Conservation (phyloP, 2,113 vertebrate genomes). For the Laterallus jamaicensis region DNA sequence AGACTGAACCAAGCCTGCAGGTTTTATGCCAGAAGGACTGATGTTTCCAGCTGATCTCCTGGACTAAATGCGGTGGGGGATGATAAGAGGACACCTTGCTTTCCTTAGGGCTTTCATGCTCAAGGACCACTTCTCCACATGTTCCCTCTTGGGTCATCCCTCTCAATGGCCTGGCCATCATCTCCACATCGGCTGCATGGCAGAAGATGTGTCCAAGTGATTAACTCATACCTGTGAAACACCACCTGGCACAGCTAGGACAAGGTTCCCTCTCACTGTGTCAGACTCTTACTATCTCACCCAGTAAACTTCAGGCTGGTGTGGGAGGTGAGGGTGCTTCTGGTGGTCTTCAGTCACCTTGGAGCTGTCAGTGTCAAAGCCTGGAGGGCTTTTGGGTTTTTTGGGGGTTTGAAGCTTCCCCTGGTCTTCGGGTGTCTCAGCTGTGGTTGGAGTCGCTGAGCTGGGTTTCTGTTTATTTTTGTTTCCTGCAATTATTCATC, state of each 20-base stretch:
- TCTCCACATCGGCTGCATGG: not conserved
- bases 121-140: not conserved
- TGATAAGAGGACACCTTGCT: fast-evolving
- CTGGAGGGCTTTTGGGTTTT: not conserved
- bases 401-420: not conserved
- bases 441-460: not conserved
- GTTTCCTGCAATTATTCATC: not conserved
- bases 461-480: not conserved
- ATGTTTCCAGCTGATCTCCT: not conserved
- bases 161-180: fast-evolving
- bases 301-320: not conserved
- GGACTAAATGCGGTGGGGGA: not conserved
- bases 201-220: not conserved
- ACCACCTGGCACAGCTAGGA: not conserved
- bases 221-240: not conserved
- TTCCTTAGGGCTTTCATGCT: not conserved
- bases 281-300: not conserved
- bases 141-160: not conserved
- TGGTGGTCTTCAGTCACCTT: not conserved
- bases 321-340: not conserved
- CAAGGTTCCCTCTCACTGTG: not conserved
- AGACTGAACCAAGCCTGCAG: not conserved
- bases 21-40: not conserved
- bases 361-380: not conserved
- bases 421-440: fast-evolving